Evolutionary conservation across 2,113 vertebrate genomes (phyloP).

Genomic region (Silurus glanis): DNA sequence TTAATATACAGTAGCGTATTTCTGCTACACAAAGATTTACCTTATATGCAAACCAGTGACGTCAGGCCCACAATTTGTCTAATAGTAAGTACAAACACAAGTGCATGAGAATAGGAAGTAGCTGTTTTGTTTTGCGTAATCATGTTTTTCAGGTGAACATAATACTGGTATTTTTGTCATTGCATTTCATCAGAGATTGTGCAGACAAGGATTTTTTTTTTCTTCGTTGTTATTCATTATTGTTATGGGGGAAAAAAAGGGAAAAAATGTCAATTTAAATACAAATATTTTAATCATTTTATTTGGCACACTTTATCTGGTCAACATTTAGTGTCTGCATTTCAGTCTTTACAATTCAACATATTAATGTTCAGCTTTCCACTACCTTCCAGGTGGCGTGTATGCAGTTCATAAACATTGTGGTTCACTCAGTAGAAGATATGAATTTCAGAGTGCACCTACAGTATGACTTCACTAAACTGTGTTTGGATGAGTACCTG

Average conservation of each 20-base stretch:
- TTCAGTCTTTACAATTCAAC: background rate
- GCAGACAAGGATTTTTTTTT: background rate
- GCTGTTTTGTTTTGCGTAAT: background rate
- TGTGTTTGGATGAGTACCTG: slow-evolving; percentile 91
- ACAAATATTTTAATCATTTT: no score
- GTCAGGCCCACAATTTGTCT: background rate
- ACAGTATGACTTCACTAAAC: slow-evolving; percentile 94
- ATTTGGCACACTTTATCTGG: background rate
- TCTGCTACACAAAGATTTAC: background rate
- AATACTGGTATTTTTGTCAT: background rate
- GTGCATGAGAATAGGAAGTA: background rate
- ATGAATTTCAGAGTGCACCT: slow-evolving; percentile 98
- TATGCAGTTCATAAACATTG: slow-evolving; percentile 99
- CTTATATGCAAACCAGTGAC: background rate
- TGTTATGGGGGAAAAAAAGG: background rate
- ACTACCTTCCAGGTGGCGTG: slow-evolving; percentile 84
- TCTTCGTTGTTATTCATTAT: background rate
- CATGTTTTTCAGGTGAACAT: background rate
- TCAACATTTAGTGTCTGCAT: background rate
- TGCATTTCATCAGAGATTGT: background rate
- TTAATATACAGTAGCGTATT: background rate
- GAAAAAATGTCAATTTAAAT: background rate
- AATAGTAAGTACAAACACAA: background rate
- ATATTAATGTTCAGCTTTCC: background rate
- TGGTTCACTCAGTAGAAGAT: slow-evolving; percentile 96